Evolutionary conservation across 2,113 vertebrate genomes (phyloP).

Genomic region (Sterrhoptilus dennistouni): DNA sequence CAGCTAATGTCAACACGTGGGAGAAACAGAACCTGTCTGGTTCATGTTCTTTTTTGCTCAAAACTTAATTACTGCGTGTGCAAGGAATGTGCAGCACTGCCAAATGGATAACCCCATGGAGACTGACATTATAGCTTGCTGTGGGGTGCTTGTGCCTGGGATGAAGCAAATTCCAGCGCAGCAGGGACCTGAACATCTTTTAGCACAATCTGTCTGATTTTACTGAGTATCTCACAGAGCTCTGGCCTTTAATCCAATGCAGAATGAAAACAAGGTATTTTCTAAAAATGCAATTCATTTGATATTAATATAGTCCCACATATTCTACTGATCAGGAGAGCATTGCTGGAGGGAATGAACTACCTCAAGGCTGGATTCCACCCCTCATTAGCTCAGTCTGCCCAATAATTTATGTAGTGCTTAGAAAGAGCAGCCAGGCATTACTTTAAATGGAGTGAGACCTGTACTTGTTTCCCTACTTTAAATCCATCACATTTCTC

Average conservation of each 20-base stretch:
- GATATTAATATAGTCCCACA: background rate
- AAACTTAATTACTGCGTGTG: background rate
- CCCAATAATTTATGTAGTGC: background rate
- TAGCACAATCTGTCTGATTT: background rate
- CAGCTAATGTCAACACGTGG: conserved; percentile 5
- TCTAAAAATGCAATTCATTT: background rate
- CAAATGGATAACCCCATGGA: background rate
- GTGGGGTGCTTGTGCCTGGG: background rate
- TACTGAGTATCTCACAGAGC: background rate
- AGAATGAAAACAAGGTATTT: background rate
- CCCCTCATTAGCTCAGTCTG: background rate
- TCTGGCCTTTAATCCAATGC: background rate
- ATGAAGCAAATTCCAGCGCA: background rate
- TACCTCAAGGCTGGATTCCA: background rate
- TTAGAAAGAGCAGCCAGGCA: background rate
- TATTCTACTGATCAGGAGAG: background rate
- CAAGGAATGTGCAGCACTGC: background rate
- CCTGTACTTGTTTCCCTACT: background rate
- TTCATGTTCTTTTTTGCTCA: background rate
- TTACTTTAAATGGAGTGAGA: background rate
- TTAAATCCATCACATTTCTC: background rate
- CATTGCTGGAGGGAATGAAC: background rate
- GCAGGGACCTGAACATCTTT: background rate
- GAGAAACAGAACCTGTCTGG: background rate
- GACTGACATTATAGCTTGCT: background rate